Percentiles rank a stretch among this genome's conserved stretches.
These are phyloP conservation scores for Odontothrips loti DNA, from an alignment of 2,888 invertebrate species.

Conservation along the genomic window DNA sequence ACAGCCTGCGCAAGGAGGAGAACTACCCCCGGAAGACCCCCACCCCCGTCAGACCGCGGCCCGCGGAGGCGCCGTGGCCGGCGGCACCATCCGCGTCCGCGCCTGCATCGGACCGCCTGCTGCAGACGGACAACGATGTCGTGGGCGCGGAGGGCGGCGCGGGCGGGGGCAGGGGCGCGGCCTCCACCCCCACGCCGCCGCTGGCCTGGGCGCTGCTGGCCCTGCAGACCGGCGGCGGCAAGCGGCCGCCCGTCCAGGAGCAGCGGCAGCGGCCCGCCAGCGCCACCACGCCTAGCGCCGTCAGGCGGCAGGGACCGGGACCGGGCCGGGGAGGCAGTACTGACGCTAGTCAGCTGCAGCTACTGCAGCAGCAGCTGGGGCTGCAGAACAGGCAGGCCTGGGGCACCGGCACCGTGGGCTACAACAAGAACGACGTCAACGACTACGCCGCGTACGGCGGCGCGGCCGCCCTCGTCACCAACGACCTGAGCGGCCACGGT, in stretches of 20 bases:
- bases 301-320: background rate
- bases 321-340: background rate
- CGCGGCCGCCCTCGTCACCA: background rate
- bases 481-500: too few species aligned
- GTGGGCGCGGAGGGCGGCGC: background rate
- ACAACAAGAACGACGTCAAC: background rate
- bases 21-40: background rate
- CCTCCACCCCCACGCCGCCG: background rate
- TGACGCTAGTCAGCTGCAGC: background rate
- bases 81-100: too few species aligned
- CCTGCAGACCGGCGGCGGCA: background rate
- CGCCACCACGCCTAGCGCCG: too few species aligned
- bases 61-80: too few species aligned
- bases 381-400: background rate
- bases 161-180: too few species aligned
- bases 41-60: too few species aligned
- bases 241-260: conserved; percentile 6
- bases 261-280: conserved; percentile 4
- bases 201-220: conserved; percentile 8
- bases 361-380: background rate
- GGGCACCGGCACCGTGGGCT: background rate
- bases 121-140: too few species aligned
- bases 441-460: background rate
- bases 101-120: background rate
- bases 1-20: conserved; percentile 16